Evolutionary conservation across 2,888 invertebrate species (phyloP).

Genomic region (Rhaphigaster nebulosa): DNA sequence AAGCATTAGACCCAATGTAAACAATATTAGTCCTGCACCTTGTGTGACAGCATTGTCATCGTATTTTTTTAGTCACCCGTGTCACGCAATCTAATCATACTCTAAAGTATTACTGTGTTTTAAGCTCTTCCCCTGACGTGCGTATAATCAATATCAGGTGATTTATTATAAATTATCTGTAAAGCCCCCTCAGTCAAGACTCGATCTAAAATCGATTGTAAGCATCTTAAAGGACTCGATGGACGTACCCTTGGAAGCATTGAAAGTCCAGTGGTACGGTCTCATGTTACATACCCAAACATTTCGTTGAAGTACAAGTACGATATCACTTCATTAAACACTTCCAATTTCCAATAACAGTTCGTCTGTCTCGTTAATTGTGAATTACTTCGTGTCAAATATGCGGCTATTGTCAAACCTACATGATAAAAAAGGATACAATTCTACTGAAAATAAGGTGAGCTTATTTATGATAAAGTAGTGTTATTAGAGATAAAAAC

Average conservation of each 20-base stretch:
- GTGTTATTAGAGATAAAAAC: background rate
- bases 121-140: background rate
- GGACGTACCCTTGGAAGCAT: background rate
- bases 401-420: constrained; percentile 21
- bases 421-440: constrained; percentile 29
- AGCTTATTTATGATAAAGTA: background rate
- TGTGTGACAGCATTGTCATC: background rate
- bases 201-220: constrained; percentile 3
- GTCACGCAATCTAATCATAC: background rate
- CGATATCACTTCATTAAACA: background rate
- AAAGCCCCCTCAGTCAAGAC: background rate
- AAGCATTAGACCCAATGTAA: background rate
- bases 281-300: background rate
- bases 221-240: background rate
- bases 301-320: background rate
- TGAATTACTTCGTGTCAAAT: background rate
- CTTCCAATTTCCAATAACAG: background rate
- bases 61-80: background rate
- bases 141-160: background rate
- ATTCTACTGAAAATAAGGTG: constrained; percentile 10
- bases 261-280: background rate
- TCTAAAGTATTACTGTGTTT: background rate
- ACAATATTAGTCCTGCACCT: background rate
- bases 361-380: background rate
- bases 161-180: constrained; percentile 10